A percentile compares a stretch with the other conserved stretches of the same genome.
Evolutionary conservation across 2,888 invertebrate species (phyloP).

Genomic region (Cryptus viduatorius): DNA sequence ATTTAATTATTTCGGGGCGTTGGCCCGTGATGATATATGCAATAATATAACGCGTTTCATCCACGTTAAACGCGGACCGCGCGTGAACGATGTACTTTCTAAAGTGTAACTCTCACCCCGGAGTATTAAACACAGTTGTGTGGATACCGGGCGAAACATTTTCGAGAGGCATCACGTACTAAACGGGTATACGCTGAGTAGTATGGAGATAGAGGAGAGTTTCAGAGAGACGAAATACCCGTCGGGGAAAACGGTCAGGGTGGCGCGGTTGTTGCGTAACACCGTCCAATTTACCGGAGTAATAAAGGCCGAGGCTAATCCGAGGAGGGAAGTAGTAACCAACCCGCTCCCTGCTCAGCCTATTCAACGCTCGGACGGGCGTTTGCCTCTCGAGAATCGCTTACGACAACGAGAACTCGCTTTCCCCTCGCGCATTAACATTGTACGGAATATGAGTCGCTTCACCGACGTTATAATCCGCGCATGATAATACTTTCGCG

Average conservation of each 20-base stretch:
- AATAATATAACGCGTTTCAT: constrained; percentile 18
- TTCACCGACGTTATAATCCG: constrained; percentile 14
- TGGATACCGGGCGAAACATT: constrained; percentile 62
- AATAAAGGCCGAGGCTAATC: constrained; percentile 65
- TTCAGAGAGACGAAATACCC: constrained; percentile 55
- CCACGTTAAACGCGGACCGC: background rate
- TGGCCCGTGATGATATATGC: background rate
- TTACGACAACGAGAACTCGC: constrained; percentile 25
- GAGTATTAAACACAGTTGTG: constrained; percentile 69
- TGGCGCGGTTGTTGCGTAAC: constrained; percentile 73
- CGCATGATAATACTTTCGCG: background rate
- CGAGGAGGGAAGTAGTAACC: constrained; percentile 68
- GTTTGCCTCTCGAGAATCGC: constrained; percentile 38
- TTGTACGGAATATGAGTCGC: constrained; percentile 1
- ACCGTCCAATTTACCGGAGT: constrained; percentile 78
- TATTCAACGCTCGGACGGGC: constrained; percentile 43
- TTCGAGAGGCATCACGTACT: constrained; percentile 55
- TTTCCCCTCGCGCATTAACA: background rate
- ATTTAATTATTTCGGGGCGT: constrained; percentile 14
- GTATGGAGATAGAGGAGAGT: constrained; percentile 69
- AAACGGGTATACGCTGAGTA: constrained; percentile 69
- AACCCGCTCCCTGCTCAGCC: constrained; percentile 33
- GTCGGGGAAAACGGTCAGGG: constrained; percentile 26
- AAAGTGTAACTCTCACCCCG: constrained; percentile 8
- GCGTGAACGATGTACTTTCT: constrained; percentile 14